A percentile compares a stretch with the other conserved stretches of the same genome.
These are phyloP conservation scores for Craterocephalus amniculus DNA, from an alignment of 2,797 vertebrate genomes.

Conservation along the genomic window DNA sequence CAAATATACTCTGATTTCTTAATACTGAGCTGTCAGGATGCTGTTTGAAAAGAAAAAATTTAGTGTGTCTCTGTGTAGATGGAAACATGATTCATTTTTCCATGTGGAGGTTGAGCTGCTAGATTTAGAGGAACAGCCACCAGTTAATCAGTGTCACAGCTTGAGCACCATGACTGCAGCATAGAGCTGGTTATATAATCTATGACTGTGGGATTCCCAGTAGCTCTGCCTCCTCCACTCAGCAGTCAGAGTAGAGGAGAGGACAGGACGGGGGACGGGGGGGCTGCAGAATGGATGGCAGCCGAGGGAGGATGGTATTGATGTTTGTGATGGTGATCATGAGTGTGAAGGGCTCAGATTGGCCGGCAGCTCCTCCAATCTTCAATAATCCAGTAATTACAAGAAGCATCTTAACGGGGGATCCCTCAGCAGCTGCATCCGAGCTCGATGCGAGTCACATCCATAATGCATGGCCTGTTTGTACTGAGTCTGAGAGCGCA, in stretches of 20 bases:
- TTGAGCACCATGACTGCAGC: conserved; percentile 69
- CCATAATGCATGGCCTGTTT: conserved; percentile 1
- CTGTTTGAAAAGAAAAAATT: conserved; percentile 3
- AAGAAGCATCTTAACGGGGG: conserved; percentile 52
- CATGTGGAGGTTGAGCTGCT: conserved; percentile 61
- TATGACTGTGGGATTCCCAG: conserved; percentile 74
- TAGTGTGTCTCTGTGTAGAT: conserved; percentile 30
- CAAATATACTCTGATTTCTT: not conserved
- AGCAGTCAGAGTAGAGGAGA: conserved; percentile 44
- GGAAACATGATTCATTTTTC: conserved; percentile 42
- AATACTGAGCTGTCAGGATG: conserved; percentile 4
- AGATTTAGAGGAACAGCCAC: conserved; percentile 64
- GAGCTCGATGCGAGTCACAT: conserved; percentile 21
- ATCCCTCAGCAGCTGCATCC: conserved; percentile 44
- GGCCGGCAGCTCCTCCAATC: conserved; percentile 56
- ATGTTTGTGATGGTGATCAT: conserved; percentile 67
- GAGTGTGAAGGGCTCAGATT: conserved; percentile 59
- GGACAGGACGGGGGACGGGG: conserved; percentile 1
- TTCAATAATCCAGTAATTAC: conserved; percentile 78
- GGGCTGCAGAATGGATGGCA: conserved; percentile 54
- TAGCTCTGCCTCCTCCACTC: conserved; percentile 67
- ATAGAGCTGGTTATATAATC: conserved; percentile 70
- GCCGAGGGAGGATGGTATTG: conserved; percentile 54
- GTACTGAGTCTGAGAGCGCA: not conserved
- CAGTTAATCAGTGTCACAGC: conserved; percentile 71